Percentiles rank a stretch among this genome's conserved stretches.
Evolutionary conservation across 1,140 invertebrate species (phyloP).

Genomic region (Euwallacea similis): DNA sequence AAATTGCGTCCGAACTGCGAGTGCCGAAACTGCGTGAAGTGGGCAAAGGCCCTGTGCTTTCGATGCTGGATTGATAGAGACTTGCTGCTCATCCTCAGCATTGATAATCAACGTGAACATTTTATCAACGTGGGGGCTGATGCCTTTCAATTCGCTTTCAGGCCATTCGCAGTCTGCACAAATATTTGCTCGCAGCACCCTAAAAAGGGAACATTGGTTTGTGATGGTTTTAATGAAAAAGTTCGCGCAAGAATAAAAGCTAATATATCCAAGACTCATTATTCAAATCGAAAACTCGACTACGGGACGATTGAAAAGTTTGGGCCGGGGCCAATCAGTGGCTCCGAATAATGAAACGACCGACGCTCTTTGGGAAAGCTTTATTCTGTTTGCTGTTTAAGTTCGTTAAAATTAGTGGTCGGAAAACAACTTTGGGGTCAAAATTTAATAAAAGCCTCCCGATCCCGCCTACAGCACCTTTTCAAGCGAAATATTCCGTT

Average conservation of each 20-base stretch:
- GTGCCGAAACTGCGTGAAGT: too few species aligned
- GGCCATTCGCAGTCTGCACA: neutral
- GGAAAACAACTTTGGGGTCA: too few species aligned
- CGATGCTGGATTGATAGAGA: too few species aligned
- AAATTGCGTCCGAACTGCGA: too few species aligned
- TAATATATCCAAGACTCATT: slow-evolving; percentile 27
- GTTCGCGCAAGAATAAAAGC: slow-evolving; percentile 18
- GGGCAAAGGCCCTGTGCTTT: too few species aligned
- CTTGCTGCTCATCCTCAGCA: too few species aligned
- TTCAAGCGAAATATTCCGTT: too few species aligned
- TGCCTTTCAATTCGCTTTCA: too few species aligned
- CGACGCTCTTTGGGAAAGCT: slow-evolving; percentile 14
- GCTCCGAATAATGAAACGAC: slow-evolving; percentile 22
- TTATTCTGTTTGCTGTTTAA: slow-evolving; percentile 31
- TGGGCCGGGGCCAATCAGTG: slow-evolving; percentile 14
- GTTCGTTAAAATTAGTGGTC: slow-evolving; percentile 18
- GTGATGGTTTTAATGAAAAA: slow-evolving; percentile 22
- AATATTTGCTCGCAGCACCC: slow-evolving; percentile 1
- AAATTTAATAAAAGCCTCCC: too few species aligned
- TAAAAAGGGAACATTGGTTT: slow-evolving; percentile 3
- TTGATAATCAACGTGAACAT: too few species aligned
- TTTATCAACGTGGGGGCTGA: too few species aligned
- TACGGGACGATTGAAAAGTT: slow-evolving; percentile 26
- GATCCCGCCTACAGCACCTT: too few species aligned
- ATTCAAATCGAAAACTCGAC: slow-evolving; percentile 28